A percentile compares a stretch with the other conserved stretches of the same genome.
Conservation (phyloP, 1,140 invertebrate genomes). For the Papilio dardanus region DNA sequence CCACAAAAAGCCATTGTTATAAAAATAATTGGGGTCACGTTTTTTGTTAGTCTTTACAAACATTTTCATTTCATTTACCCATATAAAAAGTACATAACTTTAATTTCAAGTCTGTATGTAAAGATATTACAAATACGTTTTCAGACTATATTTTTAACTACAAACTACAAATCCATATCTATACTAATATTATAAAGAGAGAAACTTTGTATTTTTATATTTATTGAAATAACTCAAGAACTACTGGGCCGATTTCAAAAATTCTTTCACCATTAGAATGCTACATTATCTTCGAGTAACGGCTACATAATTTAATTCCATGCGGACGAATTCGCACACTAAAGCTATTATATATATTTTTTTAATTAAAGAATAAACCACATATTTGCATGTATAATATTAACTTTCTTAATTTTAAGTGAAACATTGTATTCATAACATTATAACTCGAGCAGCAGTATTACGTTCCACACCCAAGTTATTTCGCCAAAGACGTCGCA, state of each 20-base stretch:
- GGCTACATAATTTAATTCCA: no score
- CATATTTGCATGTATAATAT: not conserved
- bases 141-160: not conserved
- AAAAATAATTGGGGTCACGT: slow-evolving; percentile 74
- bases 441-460: slow-evolving; percentile 42
- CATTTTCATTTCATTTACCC: slow-evolving; percentile 27
- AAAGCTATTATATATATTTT: not conserved
- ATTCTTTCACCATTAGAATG: no score
- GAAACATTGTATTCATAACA: slow-evolving; percentile 1
- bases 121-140: not conserved
- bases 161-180: no score
- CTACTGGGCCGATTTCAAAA: no score
- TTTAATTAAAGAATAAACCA: not conserved
- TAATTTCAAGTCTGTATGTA: not conserved
- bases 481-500: slow-evolving; percentile 66
- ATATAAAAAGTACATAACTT: slow-evolving; percentile 2
- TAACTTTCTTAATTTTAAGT: not conserved
- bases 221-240: no score
- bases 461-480: slow-evolving; percentile 62
- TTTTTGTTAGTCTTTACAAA: slow-evolving; percentile 51
- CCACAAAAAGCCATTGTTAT: slow-evolving; percentile 70
- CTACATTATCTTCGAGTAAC: no score
- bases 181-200: no score
- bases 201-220: no score
- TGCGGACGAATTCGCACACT: no score